Base-by-base conservation (phyloP, 2,888 invertebrate genomes). In the Drosophila dives region DNA sequence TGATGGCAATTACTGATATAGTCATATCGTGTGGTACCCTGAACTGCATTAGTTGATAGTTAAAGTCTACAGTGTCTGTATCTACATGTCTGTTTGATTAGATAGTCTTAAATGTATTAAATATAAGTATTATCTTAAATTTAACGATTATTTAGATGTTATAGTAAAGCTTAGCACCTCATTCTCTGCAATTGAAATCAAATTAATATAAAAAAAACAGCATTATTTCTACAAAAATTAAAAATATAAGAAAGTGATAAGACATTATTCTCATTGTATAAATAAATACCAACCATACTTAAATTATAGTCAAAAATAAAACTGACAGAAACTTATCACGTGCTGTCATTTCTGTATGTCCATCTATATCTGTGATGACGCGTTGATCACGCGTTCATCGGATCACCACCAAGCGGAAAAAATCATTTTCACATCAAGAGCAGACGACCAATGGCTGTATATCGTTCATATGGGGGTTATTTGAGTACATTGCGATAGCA, bases 301-400 rank as follows among this genome's bases (percentile, higher is more conserved):
- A 75, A 71, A 60, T 34, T 71, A 70, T 74, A 72, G 69, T 67
- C 78, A 83, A 84, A 84, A 84, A 77, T 74, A 86, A 74, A 77
- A 64, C 53, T 59, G 64, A 42, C 36, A 45, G 40, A 23, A 45
- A 66, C 89, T 84, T 88, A 84, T 84, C 84, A 84, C 84, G 81
- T 84, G 89, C 81, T 71, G 75, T 71, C 51, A 49, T 49, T 38
- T 33, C 49, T 60, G 55, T 64, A 51, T 53, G 20, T 2, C 20
- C 8, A 15, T 15, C 49, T n/a, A 33, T 58, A 80, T 75, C 64
- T 75, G 48, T 59, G 72, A 65, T 36, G 73, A 64, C 79, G 70
- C 65, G 56, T 60, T 51, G 83, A 76, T 73, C 84, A 84, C 75
- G 84, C 62, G 20, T 62, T 23, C 34, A 26, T 7, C 15, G 65